Base-by-base conservation (phyloP, 2,888 invertebrate species). In the Latheticus oryzae region DNA sequence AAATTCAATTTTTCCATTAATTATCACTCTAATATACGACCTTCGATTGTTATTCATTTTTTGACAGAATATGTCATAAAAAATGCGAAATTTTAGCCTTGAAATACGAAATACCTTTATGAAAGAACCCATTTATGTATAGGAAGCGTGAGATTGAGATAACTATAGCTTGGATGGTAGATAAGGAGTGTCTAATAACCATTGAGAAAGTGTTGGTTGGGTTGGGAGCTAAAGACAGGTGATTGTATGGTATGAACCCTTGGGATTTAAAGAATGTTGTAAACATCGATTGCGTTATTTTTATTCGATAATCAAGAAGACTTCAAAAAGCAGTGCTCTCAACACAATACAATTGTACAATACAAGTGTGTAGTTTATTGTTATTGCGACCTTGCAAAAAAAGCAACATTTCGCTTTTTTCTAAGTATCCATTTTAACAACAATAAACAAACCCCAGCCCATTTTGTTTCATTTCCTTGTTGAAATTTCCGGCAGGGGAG, bases 401-500 rank as follows among this genome's bases (percentile, higher is more conserved):
- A n/a, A n/a, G n/a, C n/a, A n/a, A n/a, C n/a, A n/a, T n/a, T n/a
- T n/a, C n/a, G n/a, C n/a, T n/a, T n/a, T n/a, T n/a, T n/a, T n/a
- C n/a, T n/a, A n/a, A n/a, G n/a, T n/a, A n/a, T n/a, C n/a, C n/a
- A n/a, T n/a, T n/a, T n/a, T n/a, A n/a, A n/a, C n/a, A 7, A 38
- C 24, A 40, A 9, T 26, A 24, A 24, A 12, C 13, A 13, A 24
- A 24, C 23, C 33, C 5, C 33, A 33, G 33, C 16, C 33, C 8
- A 13, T 16, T 15, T n/a, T 33, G 13, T 32, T 5, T 4, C 32
- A 9, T 35, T 35, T 16, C 9, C 9, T 5, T 28, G 24, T 38
- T 26, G n/a, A n/a, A 26, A 40, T 40, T 40, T 40, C 40, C 40
- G 40, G 40, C 15, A 38, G 19, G 16, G 23, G 13, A 40, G 24